Evolutionary conservation across 2,888 invertebrate species (phyloP), one percentile per base, ranked within the genome.

Genomic region (Lagria hirta): DNA sequence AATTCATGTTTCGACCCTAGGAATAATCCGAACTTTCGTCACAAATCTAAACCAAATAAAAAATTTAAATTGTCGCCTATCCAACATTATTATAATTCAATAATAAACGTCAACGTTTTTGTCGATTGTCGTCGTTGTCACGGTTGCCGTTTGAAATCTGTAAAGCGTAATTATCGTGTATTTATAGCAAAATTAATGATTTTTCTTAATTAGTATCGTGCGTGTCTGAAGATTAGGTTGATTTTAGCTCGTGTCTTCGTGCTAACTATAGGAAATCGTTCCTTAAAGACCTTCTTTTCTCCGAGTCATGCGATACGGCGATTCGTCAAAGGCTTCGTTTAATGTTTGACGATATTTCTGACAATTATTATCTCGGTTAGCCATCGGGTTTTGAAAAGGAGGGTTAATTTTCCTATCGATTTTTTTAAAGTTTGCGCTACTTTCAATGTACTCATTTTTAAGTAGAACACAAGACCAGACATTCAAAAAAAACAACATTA

Each of bases 141-240:
- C n/a, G n/a, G n/a, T n/a, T n/a, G n/a, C n/a, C 7, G 20, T 12
- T 33, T 40, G 42, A 56, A 58, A 58, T 57, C 61, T 51, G 55
- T 57, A 53, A 57, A 57, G 56, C 52, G 58, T 60, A 62, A 65
- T 65, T 64, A 61, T 63, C 55, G 55, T 57, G 57, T 63, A 63
- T 65, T 65, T 66, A 67, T 64, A 57, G 61, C 54, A 55, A 40
- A 64, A 66, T 66, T 67, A 68, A 68, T 65, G 67, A 69, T 68
- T 66, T 65, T 67, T 68, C 65, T 65, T 69, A 68, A 69, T 69
- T 69, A 67, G 66, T 60, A 59, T 59, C 64, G 68, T 68, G 69
- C 69, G 66, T 68, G 66, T 52, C 50, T 33, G 52, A 32, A 41
- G 48, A 49, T 60, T 60, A 59, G 62, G 59, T 58, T 57, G 60